Evolutionary conservation across 1,140 invertebrate species (phyloP).

Genomic region (Caenorhabditis tropicalis): DNA sequence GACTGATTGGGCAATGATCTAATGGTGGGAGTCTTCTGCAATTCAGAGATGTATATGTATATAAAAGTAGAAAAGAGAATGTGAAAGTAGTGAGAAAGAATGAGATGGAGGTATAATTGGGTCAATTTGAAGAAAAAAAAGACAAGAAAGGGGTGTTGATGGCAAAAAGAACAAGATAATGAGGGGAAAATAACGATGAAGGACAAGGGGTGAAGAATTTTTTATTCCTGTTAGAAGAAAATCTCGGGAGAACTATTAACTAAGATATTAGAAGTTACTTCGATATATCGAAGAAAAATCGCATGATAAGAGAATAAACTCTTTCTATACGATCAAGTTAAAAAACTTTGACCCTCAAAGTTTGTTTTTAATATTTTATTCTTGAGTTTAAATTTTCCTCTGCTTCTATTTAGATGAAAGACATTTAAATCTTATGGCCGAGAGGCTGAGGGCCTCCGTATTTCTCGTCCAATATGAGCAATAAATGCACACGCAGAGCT

Average conservation of each 20-base stretch:
- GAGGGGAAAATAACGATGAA: not conserved
- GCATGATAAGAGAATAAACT: too few species aligned
- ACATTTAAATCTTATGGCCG: not conserved
- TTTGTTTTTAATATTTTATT: not conserved
- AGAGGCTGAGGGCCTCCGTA: not conserved
- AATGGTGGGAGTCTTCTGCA: not conserved
- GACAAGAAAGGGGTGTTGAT: not conserved
- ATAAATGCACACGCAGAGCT: not conserved
- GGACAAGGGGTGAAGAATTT: not conserved
- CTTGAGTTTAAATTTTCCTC: too few species aligned
- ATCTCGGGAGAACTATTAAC: too few species aligned
- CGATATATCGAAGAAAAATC: too few species aligned
- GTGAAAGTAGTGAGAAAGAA: not conserved
- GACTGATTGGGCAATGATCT: not conserved
- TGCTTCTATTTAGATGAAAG: too few species aligned
- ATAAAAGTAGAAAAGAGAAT: not conserved
- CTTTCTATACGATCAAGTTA: too few species aligned
- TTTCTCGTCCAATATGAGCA: slow-evolving; percentile 11
- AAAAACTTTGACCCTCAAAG: too few species aligned
- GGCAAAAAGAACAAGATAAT: not conserved
- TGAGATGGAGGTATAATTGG: not conserved
- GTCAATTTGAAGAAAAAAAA: not conserved
- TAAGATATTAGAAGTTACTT: too few species aligned
- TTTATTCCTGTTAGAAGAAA: not conserved
- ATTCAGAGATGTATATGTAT: not conserved